A percentile compares a stretch with the other conserved stretches of the same genome.
These are phyloP conservation scores for Drosophila hydei DNA, from an alignment of 1,140 invertebrate species.

Conservation along the genomic window DNA sequence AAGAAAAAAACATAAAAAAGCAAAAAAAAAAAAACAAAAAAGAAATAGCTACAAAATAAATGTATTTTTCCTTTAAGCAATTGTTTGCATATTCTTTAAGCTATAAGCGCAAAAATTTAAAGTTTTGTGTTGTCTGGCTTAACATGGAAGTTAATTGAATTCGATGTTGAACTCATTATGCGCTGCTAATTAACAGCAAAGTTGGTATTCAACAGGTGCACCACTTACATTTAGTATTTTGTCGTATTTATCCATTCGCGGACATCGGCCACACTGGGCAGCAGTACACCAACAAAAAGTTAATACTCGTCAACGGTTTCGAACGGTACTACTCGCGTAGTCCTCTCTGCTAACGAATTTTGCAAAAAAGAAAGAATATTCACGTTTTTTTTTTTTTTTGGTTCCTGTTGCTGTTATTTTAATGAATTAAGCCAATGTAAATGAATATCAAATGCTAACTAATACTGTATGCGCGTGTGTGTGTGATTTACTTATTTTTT, in stretches of 20 bases:
- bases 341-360: constrained; percentile 30
- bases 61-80: constrained; percentile 76
- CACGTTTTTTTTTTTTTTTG: constrained; percentile 9
- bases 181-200: constrained; percentile 16
- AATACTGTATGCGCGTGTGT: constrained; percentile 4
- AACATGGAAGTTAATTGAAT: neutral
- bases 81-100: neutral
- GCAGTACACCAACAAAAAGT: constrained; percentile 47
- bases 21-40: constrained; percentile 57
- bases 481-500: neutral
- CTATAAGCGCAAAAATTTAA: too few species aligned
- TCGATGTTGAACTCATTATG: constrained; percentile 1
- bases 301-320: constrained; percentile 53
- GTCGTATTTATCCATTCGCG: neutral
- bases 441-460: constrained; percentile 5
- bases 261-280: constrained; percentile 23
- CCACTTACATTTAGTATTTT: constrained; percentile 19
- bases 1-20: constrained; percentile 57
- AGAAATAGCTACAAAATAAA: constrained; percentile 76
- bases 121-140: too few species aligned
- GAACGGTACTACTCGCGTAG: constrained; percentile 44
- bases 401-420: constrained; percentile 23
- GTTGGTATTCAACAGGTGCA: constrained; percentile 15
- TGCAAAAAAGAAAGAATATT: constrained; percentile 1
- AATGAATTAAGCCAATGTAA: constrained; percentile 27